Evolutionary conservation across 2,113 vertebrate species (phyloP), one percentile per base, ranked within the genome.

Genomic region (Butorides virescens): DNA sequence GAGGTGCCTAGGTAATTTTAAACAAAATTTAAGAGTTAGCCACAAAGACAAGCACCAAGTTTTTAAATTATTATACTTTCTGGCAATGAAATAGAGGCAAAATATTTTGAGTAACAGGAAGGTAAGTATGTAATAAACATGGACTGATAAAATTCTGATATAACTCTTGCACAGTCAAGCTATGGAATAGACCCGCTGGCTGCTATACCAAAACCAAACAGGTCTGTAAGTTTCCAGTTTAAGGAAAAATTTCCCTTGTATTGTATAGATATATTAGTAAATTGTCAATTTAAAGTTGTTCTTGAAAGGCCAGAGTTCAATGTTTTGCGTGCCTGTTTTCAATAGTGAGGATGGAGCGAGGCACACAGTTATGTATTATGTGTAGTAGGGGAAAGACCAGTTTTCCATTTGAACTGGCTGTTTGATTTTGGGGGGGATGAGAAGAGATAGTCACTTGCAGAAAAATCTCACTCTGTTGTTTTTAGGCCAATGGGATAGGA

Each of bases 301-400:
- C 36, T 62, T 66, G 27, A 53, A 86, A 74, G 26, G 27, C 20
- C 13, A 21, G 52, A 49, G 11, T 87, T 84, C 23, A 44, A 5
- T 53, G 5, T 75, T 42, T 67, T 50, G 15, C 0, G 13, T 83
- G n/a, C 1, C 2, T 36, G 13, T 59, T 26, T 29, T 74, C 0
- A 2, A 26, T 79, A 70, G 49, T 15, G 13, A 68, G 21, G 11
- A 32, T 37, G 55, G 27, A 80, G 44, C 2, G 8, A 65, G 15
- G 13, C 21, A 68, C 22, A 47, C 2, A 13, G 23, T 44, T 84
- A 29, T 0, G 0, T 82, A 20, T 47, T 2, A 9, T 34, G 8
- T 21, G 4, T 56, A 32, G 14, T 21, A 56, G 23, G 11, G 14
- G 27, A 75, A 80, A 50, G 19, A 10, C 77, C 50, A 46, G 30